phyloP scores from a whole-genome alignment of 2,113 vertebrate species.

The Psophia crepitans region DNA sequence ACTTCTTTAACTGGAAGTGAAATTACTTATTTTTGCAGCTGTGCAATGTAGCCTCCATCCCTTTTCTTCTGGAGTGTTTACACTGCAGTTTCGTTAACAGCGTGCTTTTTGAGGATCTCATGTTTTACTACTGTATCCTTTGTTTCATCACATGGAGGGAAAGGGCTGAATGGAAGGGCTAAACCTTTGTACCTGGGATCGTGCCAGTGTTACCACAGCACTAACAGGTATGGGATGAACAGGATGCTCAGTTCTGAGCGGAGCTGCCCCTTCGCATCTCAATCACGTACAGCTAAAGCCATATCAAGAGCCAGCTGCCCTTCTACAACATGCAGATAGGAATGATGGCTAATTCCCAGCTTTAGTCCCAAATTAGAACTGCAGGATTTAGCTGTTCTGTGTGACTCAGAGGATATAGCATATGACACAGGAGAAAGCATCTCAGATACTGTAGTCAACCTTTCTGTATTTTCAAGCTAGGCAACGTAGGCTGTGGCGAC shows the following conservation, averaged over 20 bases:
- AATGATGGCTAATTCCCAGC: conserved; percentile 13
- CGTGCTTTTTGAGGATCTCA: neutral
- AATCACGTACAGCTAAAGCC: neutral
- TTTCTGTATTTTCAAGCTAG: neutral
- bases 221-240: neutral
- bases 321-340: neutral
- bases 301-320: neutral
- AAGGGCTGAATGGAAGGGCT: neutral
- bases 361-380: neutral
- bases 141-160: neutral
- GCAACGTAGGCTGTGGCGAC: neutral
- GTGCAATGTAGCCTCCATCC: neutral
- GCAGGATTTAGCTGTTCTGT: neutral
- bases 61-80: neutral
- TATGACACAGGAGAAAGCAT: neutral
- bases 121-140: neutral
- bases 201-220: neutral
- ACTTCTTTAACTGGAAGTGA: neutral
- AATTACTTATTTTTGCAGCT: neutral
- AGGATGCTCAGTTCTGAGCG: neutral
- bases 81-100: neutral
- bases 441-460: neutral
- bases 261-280: neutral
- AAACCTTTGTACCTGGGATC: neutral
- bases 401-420: neutral